Evolutionary conservation across 2,113 vertebrate genomes (phyloP).

Genomic region (Cricetomys ansorgei): DNA sequence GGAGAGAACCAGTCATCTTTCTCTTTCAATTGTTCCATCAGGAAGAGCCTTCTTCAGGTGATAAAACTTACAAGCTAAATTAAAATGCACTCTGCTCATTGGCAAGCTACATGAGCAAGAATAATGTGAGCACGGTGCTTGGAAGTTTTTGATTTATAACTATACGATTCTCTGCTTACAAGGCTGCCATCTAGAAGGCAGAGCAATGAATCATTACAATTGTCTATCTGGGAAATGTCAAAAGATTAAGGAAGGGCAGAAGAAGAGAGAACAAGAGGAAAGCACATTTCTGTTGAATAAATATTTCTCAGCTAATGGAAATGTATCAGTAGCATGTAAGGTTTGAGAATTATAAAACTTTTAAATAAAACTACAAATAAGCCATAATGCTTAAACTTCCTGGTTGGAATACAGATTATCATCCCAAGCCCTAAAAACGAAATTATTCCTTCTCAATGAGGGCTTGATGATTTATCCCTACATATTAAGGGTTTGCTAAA

Average conservation of each 20-base stretch:
- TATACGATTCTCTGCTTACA: slow-evolving; percentile 63
- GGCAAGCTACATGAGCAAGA: slow-evolving; percentile 73
- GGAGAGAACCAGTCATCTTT: slow-evolving; percentile 61
- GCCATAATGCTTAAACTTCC: slow-evolving; percentile 27
- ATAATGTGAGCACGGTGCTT: slow-evolving; percentile 68
- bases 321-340: slow-evolving; percentile 28
- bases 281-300: slow-evolving; percentile 49
- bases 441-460: slow-evolving; percentile 4
- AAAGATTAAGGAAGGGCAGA: slow-evolving; percentile 74
- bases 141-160: slow-evolving; percentile 80
- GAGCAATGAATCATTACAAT: slow-evolving; percentile 79
- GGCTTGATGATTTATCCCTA: neutral
- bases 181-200: slow-evolving; percentile 61
- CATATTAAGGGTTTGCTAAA: slow-evolving; percentile 4
- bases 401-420: slow-evolving; percentile 5
- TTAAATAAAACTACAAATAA: slow-evolving; percentile 53
- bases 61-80: slow-evolving; percentile 77
- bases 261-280: slow-evolving; percentile 58
- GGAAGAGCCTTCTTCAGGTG: slow-evolving; percentile 69
- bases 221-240: slow-evolving; percentile 75
- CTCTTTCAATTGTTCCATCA: slow-evolving; percentile 70
- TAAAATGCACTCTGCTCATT: slow-evolving; percentile 75
- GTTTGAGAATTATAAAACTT: slow-evolving; percentile 42
- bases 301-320: slow-evolving; percentile 57
- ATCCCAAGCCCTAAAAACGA: slow-evolving; percentile 2